Percentiles rank a stretch among this genome's conserved stretches.
Conservation (phyloP, 2,797 vertebrate species). For the Gorsachius magnificus region DNA sequence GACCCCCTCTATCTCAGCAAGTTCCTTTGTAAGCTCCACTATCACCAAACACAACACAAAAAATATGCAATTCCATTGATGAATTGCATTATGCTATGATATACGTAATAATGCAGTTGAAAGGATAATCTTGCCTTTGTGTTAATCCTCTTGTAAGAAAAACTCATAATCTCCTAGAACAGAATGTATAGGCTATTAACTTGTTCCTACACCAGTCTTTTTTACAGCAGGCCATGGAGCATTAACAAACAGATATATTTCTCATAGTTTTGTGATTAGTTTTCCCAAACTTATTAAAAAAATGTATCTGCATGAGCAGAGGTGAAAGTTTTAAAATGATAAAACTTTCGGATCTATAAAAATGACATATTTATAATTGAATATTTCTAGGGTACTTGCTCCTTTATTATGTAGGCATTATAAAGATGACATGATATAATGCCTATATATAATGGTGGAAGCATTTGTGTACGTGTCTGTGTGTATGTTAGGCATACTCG, state of each 20-base stretch:
- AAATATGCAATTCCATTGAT: not conserved
- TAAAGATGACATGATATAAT: constrained; percentile 9
- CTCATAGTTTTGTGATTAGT: not conserved
- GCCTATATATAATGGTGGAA: not conserved
- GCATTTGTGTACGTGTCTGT: not conserved
- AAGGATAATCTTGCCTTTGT: constrained; percentile 15
- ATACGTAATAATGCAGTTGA: not conserved
- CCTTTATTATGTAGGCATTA: not conserved
- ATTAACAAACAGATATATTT: constrained; percentile 26
- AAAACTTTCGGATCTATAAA: constrained; percentile 17
- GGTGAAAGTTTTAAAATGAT: not conserved
- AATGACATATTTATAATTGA: not conserved
- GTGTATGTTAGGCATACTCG: not conserved
- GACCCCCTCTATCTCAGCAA: not conserved
- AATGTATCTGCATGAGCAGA: not conserved
- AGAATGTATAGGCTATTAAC: constrained; percentile 13
- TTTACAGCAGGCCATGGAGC: not conserved
- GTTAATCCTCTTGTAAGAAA: constrained; percentile 39
- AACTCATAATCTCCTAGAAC: constrained; percentile 4
- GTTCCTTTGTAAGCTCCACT: not conserved
- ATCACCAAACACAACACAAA: not conserved
- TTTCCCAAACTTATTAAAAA: constrained; percentile 18
- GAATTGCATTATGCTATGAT: not conserved
- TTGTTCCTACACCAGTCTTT: not conserved
- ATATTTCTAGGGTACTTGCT: not conserved